phyloP scores from a whole-genome alignment of 2,113 vertebrate genomes.

The Leptodactylus fuscus region DNA sequence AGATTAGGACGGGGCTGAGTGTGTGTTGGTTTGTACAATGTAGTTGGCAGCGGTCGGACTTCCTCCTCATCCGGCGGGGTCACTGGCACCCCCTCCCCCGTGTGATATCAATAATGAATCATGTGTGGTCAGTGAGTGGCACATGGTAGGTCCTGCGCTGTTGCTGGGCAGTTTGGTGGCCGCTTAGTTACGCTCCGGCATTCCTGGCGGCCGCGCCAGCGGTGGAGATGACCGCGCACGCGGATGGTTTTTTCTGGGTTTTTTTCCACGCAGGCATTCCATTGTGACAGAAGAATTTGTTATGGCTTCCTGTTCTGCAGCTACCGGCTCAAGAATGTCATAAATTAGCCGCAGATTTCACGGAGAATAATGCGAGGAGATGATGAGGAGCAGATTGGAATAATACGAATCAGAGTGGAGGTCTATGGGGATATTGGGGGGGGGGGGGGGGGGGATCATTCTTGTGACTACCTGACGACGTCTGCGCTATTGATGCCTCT shows the following conservation, averaged over 20 bases:
- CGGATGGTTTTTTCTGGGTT: no score
- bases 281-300: neutral
- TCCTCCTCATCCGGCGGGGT: neutral
- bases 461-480: no score
- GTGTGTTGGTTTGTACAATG: neutral
- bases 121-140: neutral
- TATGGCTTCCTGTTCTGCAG: constrained; percentile 24
- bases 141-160: neutral
- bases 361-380: no score
- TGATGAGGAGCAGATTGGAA: no score
- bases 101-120: neutral
- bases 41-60: neutral
- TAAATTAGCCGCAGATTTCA: neutral
- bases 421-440: no score
- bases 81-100: neutral
- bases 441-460: no score
- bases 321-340: neutral
- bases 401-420: no score
- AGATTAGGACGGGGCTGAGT: neutral
- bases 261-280: neutral
- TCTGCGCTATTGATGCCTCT: no score
- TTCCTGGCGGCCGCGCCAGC: no score
- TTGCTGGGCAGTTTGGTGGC: no score
- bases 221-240: no score
- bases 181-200: no score